Base-by-base conservation (phyloP, 2,113 vertebrate genomes). In the Cervus canadensis region DNA sequence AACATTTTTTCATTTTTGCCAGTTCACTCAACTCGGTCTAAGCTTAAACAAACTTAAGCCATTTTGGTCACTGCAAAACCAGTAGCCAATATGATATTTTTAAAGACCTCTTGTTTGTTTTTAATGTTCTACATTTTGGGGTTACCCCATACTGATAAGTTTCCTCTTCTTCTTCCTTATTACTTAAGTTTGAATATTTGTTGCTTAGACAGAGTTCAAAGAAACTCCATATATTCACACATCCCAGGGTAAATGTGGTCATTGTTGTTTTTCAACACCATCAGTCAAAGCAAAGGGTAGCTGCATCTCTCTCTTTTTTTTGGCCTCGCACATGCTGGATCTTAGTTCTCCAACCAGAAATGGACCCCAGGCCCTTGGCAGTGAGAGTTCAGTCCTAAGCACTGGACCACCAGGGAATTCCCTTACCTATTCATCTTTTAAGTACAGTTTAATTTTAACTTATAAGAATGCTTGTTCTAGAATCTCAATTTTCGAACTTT, bases 101-200 rank as follows among this genome's bases (percentile, higher is more conserved):
- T 40, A 50, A 74, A 76, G 67, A 87, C 5, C 10, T 83, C 48
- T 59, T 57, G 25, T 45, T 94, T 94, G 8, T 85, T 92, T 86
- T 54, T 74, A 62, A 93, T 60, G 78, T 36, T 81, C 26, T 96
- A 67, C 9, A 74, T 50, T 26, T 67, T 94, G 40, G 36, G 25
- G 88, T 67, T 45, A 87, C 14, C 11, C 7, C 82, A 3, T 71
- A 74, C 21, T 54, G 43, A 28, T 91, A 33, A 59, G 57, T 64
- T 78, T 88, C 56, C 56, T 88, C 21, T 84, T 78, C 43, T 60
- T 64, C n/a, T 33, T 71, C n/a, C 16, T 76, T 43, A 87, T 19
- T 87, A 71, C 40, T 97, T 87, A 91, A 90, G 28, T 94, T 19
- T 48, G 59, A 94, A 74, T 50, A 94, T 91, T n/a, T 87, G 81